Percentiles rank a stretch among this genome's conserved stretches.
phyloP scores from a whole-genome alignment of 2,888 invertebrate species.

The Idaea aversata region DNA sequence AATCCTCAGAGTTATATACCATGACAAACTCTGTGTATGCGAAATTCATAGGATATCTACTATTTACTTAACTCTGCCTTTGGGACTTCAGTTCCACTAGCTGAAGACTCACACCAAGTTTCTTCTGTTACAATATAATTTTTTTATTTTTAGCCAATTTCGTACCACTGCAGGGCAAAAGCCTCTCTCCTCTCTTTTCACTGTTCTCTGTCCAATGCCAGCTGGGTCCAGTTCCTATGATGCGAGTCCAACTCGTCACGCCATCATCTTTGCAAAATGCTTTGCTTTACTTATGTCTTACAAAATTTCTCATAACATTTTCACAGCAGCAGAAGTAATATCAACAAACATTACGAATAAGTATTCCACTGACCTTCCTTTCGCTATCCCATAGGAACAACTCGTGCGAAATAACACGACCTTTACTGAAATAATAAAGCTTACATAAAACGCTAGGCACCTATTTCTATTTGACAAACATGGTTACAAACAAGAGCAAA shows the following conservation, averaged over 20 bases:
- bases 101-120: too few species aligned
- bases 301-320: not conserved
- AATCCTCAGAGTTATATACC: too few species aligned
- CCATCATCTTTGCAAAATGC: not conserved
- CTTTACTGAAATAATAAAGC: conserved; percentile 23
- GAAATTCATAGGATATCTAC: too few species aligned
- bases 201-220: too few species aligned
- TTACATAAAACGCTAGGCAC: conserved; percentile 6
- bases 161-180: not conserved
- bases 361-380: conserved; percentile 12
- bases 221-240: too few species aligned
- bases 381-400: conserved; percentile 14
- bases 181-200: too few species aligned
- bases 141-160: not conserved
- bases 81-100: too few species aligned
- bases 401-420: conserved; percentile 22
- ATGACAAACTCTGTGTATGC: too few species aligned
- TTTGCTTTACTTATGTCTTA: too few species aligned
- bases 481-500: not conserved
- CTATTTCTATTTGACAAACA: conserved; percentile 16
- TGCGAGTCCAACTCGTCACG: too few species aligned
- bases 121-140: not conserved
- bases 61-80: too few species aligned
- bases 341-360: not conserved
- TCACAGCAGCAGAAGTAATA: not conserved